A percentile compares a stretch with the other conserved stretches of the same genome.
These are phyloP conservation scores for Gymnosoma rotundatum DNA, from an alignment of 2,888 invertebrate species.

Conservation along the genomic window DNA sequence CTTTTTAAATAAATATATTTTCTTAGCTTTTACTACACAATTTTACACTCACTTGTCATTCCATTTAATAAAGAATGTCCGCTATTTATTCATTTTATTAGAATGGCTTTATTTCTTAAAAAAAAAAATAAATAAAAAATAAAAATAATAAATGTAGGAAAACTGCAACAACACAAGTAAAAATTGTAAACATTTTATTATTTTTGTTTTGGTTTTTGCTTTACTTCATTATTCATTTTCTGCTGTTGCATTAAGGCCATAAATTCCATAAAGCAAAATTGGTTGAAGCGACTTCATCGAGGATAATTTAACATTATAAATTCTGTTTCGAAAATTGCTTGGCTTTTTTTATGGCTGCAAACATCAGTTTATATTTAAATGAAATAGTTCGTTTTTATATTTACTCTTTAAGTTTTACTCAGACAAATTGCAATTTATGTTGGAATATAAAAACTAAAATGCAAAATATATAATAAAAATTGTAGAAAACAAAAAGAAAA, in stretches of 20 bases:
- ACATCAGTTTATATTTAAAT: conserved; percentile 16
- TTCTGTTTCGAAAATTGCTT: conserved; percentile 14
- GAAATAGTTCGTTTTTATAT: background rate
- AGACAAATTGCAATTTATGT: background rate
- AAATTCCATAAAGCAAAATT: background rate
- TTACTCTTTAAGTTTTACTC: background rate
- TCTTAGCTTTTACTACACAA: too few relatives aligned
- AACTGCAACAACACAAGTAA: background rate
- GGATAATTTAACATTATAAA: conserved; percentile 28
- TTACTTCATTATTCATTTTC: background rate
- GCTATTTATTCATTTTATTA: too few relatives aligned
- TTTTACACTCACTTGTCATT: too few relatives aligned
- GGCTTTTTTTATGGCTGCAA: background rate
- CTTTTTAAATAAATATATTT: too few relatives aligned
- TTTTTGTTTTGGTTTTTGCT: background rate
- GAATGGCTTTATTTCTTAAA: too few relatives aligned
- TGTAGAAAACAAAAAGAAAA: background rate
- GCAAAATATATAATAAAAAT: conserved; percentile 18
- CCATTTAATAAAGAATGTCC: too few relatives aligned
- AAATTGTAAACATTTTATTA: background rate
- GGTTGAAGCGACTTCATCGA: background rate
- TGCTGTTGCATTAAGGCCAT: background rate
- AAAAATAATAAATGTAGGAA: too few relatives aligned
- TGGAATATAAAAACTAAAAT: background rate
- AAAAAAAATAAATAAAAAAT: too few relatives aligned